These are phyloP conservation scores for Philopedon plagiatum DNA, from an alignment of 2,888 invertebrate genomes.

Conservation along the genomic window DNA sequence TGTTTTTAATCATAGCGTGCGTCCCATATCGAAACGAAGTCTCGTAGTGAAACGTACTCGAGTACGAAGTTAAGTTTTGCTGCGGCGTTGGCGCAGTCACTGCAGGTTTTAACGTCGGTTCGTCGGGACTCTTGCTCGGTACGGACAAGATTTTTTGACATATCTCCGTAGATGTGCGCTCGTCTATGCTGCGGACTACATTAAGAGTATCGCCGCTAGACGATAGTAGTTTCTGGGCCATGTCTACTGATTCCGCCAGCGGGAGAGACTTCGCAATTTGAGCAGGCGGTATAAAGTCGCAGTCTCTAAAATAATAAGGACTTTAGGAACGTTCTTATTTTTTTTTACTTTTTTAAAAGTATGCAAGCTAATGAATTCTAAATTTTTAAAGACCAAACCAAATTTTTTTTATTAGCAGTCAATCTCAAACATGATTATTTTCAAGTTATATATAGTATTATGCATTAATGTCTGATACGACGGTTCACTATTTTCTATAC, in stretches of 20 bases:
- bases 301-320: constrained; percentile 60
- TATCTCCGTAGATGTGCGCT: constrained; percentile 33
- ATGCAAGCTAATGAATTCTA: background rate
- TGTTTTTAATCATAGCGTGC: constrained; percentile 66
- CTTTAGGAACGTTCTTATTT: background rate
- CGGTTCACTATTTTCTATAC: too few species aligned
- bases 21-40: constrained; percentile 65
- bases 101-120: constrained; percentile 33
- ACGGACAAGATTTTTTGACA: constrained; percentile 42
- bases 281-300: constrained; percentile 59
- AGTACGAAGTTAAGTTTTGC: constrained; percentile 59
- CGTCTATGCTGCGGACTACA: background rate
- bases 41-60: constrained; percentile 62
- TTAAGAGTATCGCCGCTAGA: constrained; percentile 54
- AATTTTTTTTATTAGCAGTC: too few species aligned
- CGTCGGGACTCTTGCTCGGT: background rate
- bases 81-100: background rate
- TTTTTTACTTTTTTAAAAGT: background rate
- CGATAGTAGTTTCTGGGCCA: constrained; percentile 65
- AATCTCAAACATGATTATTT: too few species aligned
- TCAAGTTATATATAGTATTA: too few species aligned
- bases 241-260: constrained; percentile 63
- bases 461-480: too few species aligned
- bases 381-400: too few species aligned
- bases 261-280: constrained; percentile 60